Evolutionary conservation across 2,113 vertebrate genomes (phyloP).

Genomic region (Elanoides forficatus): DNA sequence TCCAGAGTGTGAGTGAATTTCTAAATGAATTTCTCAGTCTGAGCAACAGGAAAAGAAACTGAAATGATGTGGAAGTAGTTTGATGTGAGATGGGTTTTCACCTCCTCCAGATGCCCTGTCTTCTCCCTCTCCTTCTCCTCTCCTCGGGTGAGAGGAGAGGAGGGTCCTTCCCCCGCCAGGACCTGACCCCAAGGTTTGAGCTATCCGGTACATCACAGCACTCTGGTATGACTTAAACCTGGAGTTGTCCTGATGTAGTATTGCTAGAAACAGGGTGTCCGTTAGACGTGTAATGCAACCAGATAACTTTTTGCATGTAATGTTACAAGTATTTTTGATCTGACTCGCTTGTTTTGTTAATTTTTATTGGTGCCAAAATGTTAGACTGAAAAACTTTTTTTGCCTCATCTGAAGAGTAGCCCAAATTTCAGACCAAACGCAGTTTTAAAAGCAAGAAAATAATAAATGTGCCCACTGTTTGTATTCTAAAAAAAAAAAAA

Average conservation of each 20-base stretch:
- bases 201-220: not conserved
- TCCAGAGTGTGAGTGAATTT: not conserved
- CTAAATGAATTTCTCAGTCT: not conserved
- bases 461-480: not conserved
- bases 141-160: fast-evolving
- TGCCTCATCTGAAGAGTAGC: not conserved
- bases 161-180: not conserved
- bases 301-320: not conserved
- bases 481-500: not conserved
- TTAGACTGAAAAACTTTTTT: not conserved
- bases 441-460: not conserved
- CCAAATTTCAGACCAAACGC: not conserved
- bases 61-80: not conserved
- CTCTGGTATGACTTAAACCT: not conserved
- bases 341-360: not conserved
- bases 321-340: not conserved
- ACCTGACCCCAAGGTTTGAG: not conserved
- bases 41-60: not conserved
- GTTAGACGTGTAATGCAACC: not conserved
- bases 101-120: not conserved
- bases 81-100: not conserved
- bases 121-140: not conserved
- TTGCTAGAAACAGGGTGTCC: not conserved
- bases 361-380: not conserved
- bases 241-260: not conserved